Conservation (phyloP, 2,888 invertebrate species). For the Sialis lutaria region DNA sequence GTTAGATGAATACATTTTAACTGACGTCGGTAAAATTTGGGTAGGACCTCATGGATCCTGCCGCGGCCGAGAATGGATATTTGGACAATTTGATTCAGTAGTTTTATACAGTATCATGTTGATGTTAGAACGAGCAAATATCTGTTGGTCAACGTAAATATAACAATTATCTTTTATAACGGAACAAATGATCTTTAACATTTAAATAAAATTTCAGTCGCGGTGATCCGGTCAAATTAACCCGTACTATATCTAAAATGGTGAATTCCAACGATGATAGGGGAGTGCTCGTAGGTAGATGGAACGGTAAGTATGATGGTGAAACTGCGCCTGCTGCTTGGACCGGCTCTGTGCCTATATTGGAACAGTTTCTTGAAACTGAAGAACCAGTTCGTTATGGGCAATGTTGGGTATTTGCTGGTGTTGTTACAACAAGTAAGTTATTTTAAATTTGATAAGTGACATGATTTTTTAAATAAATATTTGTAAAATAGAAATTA, state of each 20-base stretch:
- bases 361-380: slow-evolving; percentile 48
- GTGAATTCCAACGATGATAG: slow-evolving; percentile 58
- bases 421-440: slow-evolving; percentile 59
- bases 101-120: slow-evolving; percentile 54
- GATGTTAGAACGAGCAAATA: slow-evolving; percentile 46
- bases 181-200: too few relatives aligned
- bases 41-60: slow-evolving; percentile 55
- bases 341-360: slow-evolving; percentile 64
- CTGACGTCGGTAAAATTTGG: slow-evolving; percentile 73
- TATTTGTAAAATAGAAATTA: too few relatives aligned
- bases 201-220: slow-evolving; percentile 22
- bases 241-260: slow-evolving; percentile 54
- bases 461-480: too few relatives aligned
- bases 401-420: slow-evolving; percentile 81
- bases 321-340: slow-evolving; percentile 63
- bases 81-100: slow-evolving; percentile 60
- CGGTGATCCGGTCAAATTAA: slow-evolving; percentile 51
- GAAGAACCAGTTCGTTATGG: slow-evolving; percentile 56
- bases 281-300: slow-evolving; percentile 52
- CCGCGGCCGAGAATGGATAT: slow-evolving; percentile 67
- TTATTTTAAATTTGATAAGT: not conserved
- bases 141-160: slow-evolving; percentile 35
- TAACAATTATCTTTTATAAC: not conserved
- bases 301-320: slow-evolving; percentile 56
- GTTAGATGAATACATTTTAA: slow-evolving; percentile 60